These are phyloP conservation scores for Corythaeola cristata DNA, from an alignment of 2,113 vertebrate species.

Conservation along the genomic window DNA sequence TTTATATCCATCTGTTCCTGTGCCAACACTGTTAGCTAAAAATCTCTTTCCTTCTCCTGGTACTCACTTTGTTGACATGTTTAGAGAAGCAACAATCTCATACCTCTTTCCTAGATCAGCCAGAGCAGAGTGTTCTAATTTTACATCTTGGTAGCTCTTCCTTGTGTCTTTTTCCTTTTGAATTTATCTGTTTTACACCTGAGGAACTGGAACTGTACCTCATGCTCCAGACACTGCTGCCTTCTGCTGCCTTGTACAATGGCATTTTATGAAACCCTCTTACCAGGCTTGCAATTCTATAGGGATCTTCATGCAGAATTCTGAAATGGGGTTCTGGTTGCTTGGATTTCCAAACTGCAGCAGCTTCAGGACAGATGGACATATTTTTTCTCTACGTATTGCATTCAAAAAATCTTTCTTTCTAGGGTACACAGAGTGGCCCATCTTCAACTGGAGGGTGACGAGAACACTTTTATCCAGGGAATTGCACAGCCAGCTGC, in stretches of 20 bases:
- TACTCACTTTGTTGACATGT: background rate
- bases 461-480: background rate
- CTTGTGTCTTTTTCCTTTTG: background rate
- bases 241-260: background rate
- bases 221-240: background rate
- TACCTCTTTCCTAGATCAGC: background rate
- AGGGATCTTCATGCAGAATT: background rate
- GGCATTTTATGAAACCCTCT: background rate
- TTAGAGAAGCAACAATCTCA: background rate
- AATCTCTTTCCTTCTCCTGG: background rate
- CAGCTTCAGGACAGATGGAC: background rate
- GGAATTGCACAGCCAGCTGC: background rate
- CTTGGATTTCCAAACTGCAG: background rate
- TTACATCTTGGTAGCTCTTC: background rate
- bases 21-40: background rate
- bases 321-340: background rate
- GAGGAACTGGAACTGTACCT: background rate
- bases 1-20: background rate
- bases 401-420: background rate
- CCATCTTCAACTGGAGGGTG: background rate
- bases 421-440: background rate
- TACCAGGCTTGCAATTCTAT: background rate
- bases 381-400: background rate
- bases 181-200: background rate
- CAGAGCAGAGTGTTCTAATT: background rate